A percentile compares a stretch with the other conserved stretches of the same genome.
These are phyloP conservation scores for Paracyprichromis sp. DNA, from an alignment of 2,113 vertebrate genomes.

Conservation along the genomic window DNA sequence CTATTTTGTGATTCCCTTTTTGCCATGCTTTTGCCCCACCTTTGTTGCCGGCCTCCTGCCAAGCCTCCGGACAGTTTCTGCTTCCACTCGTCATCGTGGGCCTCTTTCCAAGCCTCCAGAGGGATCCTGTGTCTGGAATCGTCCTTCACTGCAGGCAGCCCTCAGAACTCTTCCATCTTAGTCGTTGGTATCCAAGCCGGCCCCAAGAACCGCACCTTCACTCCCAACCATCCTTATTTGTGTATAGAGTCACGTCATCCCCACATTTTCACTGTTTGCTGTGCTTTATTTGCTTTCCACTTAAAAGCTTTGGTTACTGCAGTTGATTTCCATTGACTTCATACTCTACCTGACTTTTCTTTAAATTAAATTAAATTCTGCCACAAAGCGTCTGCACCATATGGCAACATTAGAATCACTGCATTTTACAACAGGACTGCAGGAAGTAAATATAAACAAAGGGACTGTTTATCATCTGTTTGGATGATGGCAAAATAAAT, in stretches of 20 bases:
- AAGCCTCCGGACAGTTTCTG: background rate
- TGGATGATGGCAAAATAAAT: background rate
- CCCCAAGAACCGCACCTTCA: background rate
- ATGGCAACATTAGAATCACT: constrained; percentile 15
- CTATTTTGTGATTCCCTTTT: background rate
- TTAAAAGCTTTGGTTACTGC: background rate
- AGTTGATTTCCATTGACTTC: background rate
- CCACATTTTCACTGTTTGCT: background rate
- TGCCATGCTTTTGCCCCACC: background rate
- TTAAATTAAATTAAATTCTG: background rate
- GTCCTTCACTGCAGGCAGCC: background rate
- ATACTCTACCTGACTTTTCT: background rate
- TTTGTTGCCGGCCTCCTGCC: background rate
- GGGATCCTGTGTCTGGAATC: background rate
- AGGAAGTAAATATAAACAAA: background rate
- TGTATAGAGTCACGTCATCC: background rate
- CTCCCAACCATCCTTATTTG: background rate
- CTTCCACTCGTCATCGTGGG: background rate
- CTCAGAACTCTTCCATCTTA: background rate
- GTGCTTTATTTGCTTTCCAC: background rate
- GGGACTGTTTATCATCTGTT: background rate
- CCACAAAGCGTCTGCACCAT: background rate
- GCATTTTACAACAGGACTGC: constrained; percentile 1
- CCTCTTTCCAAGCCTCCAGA: background rate
- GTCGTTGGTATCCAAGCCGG: background rate